Percentiles rank a stretch among this genome's conserved stretches.
These are phyloP conservation scores for Cactoblastis cactorum DNA, from an alignment of 2,888 invertebrate species.

Conservation along the genomic window DNA sequence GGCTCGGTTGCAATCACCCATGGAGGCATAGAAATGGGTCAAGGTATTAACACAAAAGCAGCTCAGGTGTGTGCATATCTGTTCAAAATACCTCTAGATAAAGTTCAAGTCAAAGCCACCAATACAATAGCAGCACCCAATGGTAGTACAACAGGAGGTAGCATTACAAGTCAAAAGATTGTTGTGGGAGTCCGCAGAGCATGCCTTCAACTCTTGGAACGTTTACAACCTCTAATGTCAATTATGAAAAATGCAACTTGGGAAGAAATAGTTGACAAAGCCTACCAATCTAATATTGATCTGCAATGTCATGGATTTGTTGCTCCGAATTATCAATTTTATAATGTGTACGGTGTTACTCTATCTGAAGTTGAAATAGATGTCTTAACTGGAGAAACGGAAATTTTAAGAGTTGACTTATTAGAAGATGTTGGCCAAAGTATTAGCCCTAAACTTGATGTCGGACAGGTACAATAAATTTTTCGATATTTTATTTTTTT, in stretches of 20 bases:
- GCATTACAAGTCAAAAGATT: constrained; percentile 51
- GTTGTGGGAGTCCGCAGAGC: constrained; percentile 31
- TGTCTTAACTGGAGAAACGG: constrained; percentile 82
- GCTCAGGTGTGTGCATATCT: constrained; percentile 82
- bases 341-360: constrained; percentile 72
- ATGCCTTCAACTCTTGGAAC: constrained; percentile 26
- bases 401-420: constrained; percentile 80
- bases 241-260: constrained; percentile 49
- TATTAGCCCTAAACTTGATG: constrained; percentile 81
- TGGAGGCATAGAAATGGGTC: constrained; percentile 87
- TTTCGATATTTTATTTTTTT: too few species aligned
- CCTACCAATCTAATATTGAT: constrained; percentile 37
- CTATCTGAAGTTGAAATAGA: constrained; percentile 84
- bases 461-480: too few species aligned
- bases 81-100: constrained; percentile 81
- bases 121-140: constrained; percentile 82
- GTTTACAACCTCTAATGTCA: constrained; percentile 28
- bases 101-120: constrained; percentile 82
- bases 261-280: constrained; percentile 64
- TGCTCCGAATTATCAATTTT: constrained; percentile 27
- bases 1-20: constrained; percentile 83
- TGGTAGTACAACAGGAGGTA: constrained; percentile 81
- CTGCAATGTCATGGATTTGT: constrained; percentile 39
- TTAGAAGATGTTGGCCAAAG: constrained; percentile 82
- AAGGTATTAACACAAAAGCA: constrained; percentile 86